These are phyloP conservation scores for Procambarus virginalis DNA, from an alignment of 1,140 invertebrate genomes.

Conservation along the genomic window DNA sequence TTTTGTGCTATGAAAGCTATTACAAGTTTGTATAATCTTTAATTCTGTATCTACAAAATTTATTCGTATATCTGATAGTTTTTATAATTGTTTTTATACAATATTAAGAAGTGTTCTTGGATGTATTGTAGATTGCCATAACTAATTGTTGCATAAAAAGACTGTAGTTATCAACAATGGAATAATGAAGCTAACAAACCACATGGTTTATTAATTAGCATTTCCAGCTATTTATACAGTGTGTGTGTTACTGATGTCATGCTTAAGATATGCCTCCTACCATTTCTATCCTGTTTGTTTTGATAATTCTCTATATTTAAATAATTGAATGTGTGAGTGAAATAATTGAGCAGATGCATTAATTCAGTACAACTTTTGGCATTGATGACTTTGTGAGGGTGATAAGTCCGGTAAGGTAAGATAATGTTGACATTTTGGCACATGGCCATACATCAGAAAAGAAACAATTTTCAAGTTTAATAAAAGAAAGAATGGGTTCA, in stretches of 20 bases:
- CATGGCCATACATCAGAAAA: no score
- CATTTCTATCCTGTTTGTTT: neutral
- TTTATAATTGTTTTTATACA: neutral
- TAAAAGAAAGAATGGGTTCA: no score
- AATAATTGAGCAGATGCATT: no score
- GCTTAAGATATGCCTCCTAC: neutral
- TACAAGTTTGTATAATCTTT: neutral
- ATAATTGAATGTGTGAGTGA: no score
- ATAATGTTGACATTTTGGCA: no score
- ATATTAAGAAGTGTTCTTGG: neutral
- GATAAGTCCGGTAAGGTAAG: no score
- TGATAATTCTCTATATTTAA: no score
- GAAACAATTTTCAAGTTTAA: no score
- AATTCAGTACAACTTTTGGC: no score
- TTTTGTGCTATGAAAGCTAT: conserved; percentile 8
- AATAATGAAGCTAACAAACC: neutral
- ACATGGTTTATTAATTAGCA: neutral
- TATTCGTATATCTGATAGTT: neutral
- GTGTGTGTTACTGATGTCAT: neutral
- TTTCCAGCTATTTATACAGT: neutral
- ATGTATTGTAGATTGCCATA: neutral
- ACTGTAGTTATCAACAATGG: neutral
- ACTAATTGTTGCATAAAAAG: neutral
- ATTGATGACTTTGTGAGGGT: no score
- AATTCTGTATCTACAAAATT: neutral